Evolutionary conservation across 1,140 invertebrate genomes (phyloP).

Genomic region (Eciton burchellii): DNA sequence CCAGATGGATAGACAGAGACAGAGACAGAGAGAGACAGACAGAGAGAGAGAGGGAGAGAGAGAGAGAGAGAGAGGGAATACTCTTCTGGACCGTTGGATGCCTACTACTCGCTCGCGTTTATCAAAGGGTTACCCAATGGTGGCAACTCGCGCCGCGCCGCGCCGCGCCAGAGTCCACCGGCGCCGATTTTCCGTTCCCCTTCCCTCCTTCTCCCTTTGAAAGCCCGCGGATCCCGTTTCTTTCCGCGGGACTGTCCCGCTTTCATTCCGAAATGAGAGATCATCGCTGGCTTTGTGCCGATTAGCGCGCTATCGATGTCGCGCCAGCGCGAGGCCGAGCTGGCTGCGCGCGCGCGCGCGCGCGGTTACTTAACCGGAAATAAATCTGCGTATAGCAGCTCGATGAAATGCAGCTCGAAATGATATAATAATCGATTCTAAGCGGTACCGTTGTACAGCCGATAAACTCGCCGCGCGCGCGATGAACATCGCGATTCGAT

Average conservation of each 20-base stretch:
- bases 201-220: neutral
- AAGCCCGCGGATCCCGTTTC: neutral
- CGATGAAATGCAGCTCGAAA: constrained; percentile 28
- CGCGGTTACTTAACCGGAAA: constrained; percentile 33
- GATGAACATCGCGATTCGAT: constrained; percentile 12
- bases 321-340: neutral
- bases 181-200: neutral
- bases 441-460: neutral
- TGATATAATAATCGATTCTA: constrained; percentile 47
- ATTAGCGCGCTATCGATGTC: constrained; percentile 2
- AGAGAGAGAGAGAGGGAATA: neutral
- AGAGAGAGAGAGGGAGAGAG: neutral
- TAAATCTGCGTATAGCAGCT: constrained; percentile 11
- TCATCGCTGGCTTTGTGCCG: neutral
- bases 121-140: too few relatives aligned
- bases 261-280: neutral
- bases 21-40: constrained; percentile 7
- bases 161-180: neutral
- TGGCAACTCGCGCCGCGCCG: neutral
- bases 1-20: too few relatives aligned
- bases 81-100: constrained; percentile 31
- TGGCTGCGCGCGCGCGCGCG: neutral
- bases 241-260: neutral
- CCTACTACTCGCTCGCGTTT: neutral
- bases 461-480: constrained; percentile 19